A percentile compares a stretch with the other conserved stretches of the same genome.
phyloP scores from a whole-genome alignment of 1,140 invertebrate genomes.

The Lepidurus packardi region DNA sequence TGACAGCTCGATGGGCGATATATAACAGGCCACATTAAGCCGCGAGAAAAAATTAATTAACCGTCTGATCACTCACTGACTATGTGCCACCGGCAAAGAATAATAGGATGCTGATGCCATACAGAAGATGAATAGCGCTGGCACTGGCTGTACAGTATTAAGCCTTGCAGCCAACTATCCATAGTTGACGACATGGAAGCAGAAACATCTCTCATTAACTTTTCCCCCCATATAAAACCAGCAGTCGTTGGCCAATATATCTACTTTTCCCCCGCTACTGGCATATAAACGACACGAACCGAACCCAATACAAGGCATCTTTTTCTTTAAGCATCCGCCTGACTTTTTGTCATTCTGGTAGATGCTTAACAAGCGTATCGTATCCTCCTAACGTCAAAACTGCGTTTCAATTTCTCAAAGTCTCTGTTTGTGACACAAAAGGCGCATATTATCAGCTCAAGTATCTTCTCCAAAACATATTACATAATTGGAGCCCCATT shows the following conservation, averaged over 20 bases:
- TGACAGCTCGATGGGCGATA: background rate
- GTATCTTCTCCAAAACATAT: no score
- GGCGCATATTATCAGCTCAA: no score
- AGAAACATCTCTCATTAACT: background rate
- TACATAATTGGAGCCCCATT: no score
- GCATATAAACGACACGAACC: no score
- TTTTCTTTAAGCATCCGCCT: no score
- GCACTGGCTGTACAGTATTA: background rate
- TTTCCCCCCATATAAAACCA: background rate
- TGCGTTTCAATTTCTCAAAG: no score
- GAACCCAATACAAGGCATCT: no score
- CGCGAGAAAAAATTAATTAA: background rate
- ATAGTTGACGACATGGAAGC: background rate
- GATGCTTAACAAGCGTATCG: no score
- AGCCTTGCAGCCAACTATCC: background rate
- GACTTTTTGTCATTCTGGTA: no score
- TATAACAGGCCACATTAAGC: background rate
- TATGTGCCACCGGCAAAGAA: background rate
- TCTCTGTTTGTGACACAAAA: no score
- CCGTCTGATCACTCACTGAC: background rate
- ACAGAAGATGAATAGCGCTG: background rate
- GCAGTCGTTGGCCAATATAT: background rate
- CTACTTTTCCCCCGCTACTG: no score
- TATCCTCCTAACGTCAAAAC: no score
- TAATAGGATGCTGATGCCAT: slow-evolving; percentile 1